Percentiles rank a stretch among this genome's conserved stretches.
Evolutionary conservation across 2,797 vertebrate species (phyloP).

Genomic region (Hybognathus amarus): DNA sequence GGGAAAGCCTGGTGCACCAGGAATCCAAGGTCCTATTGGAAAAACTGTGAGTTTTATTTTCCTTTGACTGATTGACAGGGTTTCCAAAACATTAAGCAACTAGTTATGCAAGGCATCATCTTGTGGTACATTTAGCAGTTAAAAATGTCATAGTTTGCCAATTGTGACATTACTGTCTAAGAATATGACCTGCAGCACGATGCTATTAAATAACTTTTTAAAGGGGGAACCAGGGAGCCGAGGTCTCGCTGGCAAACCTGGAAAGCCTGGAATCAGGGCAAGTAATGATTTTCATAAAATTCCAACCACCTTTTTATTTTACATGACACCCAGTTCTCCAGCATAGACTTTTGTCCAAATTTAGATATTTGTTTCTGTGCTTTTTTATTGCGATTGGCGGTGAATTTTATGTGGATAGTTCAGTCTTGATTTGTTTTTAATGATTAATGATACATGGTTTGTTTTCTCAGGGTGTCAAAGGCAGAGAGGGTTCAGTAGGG

Average conservation of each 20-base stretch:
- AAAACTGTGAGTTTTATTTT: constrained; percentile 69
- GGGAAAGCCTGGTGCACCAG: constrained; percentile 72
- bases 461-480: constrained; percentile 72
- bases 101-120: constrained; percentile 1
- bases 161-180: constrained; percentile 11
- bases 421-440: background rate
- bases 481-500: constrained; percentile 68
- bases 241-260: constrained; percentile 67
- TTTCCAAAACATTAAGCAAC: constrained; percentile 1
- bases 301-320: background rate
- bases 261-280: constrained; percentile 72
- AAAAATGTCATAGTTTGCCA: constrained; percentile 20
- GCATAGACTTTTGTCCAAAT: constrained; percentile 10
- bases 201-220: constrained; percentile 13
- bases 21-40: constrained; percentile 78
- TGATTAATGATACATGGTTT: background rate
- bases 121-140: constrained; percentile 25
- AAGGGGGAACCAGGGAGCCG: constrained; percentile 74
- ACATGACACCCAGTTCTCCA: constrained; percentile 23
- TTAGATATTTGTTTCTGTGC: constrained; percentile 1
- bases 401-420: background rate
- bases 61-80: constrained; percentile 20
- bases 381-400: constrained; percentile 11
- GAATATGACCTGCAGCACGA: constrained; percentile 21
- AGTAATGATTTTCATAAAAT: constrained; percentile 50